Base-by-base conservation (phyloP, 2,888 invertebrate genomes). In the Sarcophaga rosellei region DNA sequence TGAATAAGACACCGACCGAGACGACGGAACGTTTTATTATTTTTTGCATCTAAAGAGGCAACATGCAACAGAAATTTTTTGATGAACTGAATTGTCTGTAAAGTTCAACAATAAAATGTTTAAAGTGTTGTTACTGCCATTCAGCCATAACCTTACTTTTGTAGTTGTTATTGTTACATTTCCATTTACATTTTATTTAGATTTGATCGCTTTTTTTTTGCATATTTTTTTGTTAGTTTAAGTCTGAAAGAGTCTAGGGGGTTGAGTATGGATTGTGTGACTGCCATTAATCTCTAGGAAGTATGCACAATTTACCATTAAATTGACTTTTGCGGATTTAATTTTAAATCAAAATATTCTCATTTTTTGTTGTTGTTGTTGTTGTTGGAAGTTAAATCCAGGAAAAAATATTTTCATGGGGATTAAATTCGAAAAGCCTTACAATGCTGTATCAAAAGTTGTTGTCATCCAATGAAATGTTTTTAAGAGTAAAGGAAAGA, bases 31-130 rank as follows among this genome's bases (percentile, higher is more conserved):
- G 8, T 35, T 35, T 35, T 35, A 35, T 35, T 35, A 35, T 35
- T 35, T n/a, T 47, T 72, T 75, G 4, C 3, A 8, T 4, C 17
- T 53, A 53, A 53, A 53, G 17, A 53, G 53, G 75, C 21, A 69
- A 82, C 57, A 65, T 35, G 47, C 74, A 74, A 47, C 68, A 68
- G 77, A 73, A 35, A 35, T 35, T 35, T 35, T 35, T 69, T 76
- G 79, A 77, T 69, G 65, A 70, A 83, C 62, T 78, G 78, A 74
- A 75, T 84, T 86, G 86, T 86, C 86, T 81, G 84, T 53, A 84
- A 86, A 86, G 84, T 86, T 86, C 66, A 86, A 17, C 70, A 78
- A 84, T 81, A 79, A 74, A 65, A 53, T 53, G 81, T 62, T 81
- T 81, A 79, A 35, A 84, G 77, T 84, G 75, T 61, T 59, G 35